Percentiles rank a stretch among this genome's conserved stretches.
These are phyloP conservation scores for Pitta sordida DNA, from an alignment of 2,113 vertebrate species.

Conservation along the genomic window DNA sequence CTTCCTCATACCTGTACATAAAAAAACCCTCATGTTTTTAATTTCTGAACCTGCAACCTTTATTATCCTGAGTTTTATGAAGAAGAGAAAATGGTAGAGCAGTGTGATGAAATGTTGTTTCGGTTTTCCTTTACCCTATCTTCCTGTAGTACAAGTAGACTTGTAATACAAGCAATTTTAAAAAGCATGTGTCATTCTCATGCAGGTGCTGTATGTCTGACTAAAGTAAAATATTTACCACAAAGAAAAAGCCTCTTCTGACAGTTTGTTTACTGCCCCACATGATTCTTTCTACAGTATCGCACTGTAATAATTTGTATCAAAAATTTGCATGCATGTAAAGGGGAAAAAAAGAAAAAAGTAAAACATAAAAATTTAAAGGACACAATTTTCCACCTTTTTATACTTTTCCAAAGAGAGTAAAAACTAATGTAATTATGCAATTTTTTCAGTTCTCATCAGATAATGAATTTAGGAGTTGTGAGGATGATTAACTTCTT, in stretches of 20 bases:
- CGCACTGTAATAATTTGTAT: not conserved
- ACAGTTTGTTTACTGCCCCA: not conserved
- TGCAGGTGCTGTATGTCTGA: not conserved
- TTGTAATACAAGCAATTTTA: not conserved
- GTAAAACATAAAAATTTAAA: not conserved
- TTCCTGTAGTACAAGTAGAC: not conserved
- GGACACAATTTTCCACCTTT: not conserved
- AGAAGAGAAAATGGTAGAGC: not conserved
- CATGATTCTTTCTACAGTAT: not conserved
- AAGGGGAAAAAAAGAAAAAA: not conserved
- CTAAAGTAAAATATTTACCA: not conserved
- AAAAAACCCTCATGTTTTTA: not conserved
- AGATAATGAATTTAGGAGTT: not conserved
- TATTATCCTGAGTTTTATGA: not conserved
- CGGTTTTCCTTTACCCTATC: not conserved
- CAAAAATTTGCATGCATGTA: not conserved
- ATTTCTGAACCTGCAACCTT: not conserved
- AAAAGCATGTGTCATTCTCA: not conserved
- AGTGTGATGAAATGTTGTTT: not conserved
- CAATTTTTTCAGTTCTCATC: not conserved
- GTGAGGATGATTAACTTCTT: not conserved
- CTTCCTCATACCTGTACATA: not conserved
- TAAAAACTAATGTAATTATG: not conserved
- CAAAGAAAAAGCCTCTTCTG: not conserved
- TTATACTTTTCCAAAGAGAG: not conserved